phyloP scores from a whole-genome alignment of 2,797 vertebrate species.

The Decapterus maruadsi region DNA sequence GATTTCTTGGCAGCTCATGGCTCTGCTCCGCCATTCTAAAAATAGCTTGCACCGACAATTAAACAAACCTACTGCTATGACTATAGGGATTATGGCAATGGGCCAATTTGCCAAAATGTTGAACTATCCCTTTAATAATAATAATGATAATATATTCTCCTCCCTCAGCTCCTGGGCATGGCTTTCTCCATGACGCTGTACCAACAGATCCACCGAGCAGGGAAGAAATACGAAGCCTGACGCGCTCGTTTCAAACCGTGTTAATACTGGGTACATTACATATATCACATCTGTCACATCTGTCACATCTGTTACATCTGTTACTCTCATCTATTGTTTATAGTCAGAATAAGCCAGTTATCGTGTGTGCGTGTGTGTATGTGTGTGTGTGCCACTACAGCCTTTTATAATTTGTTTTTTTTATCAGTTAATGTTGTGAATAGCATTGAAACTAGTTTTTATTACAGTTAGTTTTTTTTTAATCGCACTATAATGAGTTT shows the following conservation, averaged over 20 bases:
- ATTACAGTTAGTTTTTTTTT: conserved; percentile 1
- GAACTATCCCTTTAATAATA: no score
- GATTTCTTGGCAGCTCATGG: no score
- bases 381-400: conserved; percentile 26
- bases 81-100: no score
- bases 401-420: conserved; percentile 26
- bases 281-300: not conserved
- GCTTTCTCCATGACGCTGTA: conserved; percentile 99
- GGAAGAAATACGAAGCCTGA: conserved; percentile 97
- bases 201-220: conserved; percentile 96
- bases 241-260: not conserved
- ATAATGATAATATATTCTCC: no score
- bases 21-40: no score
- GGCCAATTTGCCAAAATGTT: no score
- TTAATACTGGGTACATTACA: conserved; percentile 1
- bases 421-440: conserved; percentile 60
- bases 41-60: no score
- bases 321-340: conserved; percentile 36
- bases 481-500: conserved; percentile 20
- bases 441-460: conserved; percentile 32
- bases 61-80: no score
- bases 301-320: conserved; percentile 9
- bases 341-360: conserved; percentile 35
- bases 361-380: conserved; percentile 1
- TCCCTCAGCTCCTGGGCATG: conserved; percentile 95